These are phyloP conservation scores for Nycticryphes semicollaris DNA, from an alignment of 2,113 vertebrate genomes.

Conservation along the genomic window DNA sequence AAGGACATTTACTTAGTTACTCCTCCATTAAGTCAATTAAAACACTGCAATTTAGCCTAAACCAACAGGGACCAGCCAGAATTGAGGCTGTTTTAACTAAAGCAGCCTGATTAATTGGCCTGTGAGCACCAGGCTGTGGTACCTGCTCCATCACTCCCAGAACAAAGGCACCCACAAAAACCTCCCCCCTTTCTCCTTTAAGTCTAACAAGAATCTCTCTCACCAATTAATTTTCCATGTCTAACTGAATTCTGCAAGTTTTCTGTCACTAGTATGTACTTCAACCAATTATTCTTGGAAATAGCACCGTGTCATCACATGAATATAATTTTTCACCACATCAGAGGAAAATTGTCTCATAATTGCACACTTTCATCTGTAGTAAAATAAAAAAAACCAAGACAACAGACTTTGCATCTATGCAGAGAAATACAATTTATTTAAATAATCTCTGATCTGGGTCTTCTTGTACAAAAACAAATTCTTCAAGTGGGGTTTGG, in stretches of 20 bases:
- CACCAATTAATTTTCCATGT: neutral
- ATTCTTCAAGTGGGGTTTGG: constrained; percentile 78
- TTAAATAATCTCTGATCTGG: constrained; percentile 85
- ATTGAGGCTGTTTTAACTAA: neutral
- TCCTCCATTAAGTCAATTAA: neutral
- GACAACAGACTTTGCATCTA: neutral
- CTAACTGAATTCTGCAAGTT: neutral
- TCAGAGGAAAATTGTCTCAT: neutral
- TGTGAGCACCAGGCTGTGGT: accelerated
- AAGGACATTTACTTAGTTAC: neutral
- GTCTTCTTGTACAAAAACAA: constrained; percentile 82
- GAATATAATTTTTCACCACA: neutral
- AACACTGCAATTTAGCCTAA: neutral
- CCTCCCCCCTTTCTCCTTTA: neutral
- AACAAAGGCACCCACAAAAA: neutral
- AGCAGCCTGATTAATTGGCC: accelerated
- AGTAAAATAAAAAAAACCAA: neutral
- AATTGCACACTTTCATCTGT: neutral
- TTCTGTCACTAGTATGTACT: neutral
- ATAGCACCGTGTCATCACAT: neutral
- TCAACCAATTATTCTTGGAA: neutral
- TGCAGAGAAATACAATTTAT: constrained; percentile 58
- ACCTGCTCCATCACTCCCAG: accelerated
- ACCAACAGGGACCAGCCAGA: neutral
- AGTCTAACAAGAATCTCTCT: neutral